Conservation (phyloP, 1,140 invertebrate species). For the Vanessa tameamea region DNA sequence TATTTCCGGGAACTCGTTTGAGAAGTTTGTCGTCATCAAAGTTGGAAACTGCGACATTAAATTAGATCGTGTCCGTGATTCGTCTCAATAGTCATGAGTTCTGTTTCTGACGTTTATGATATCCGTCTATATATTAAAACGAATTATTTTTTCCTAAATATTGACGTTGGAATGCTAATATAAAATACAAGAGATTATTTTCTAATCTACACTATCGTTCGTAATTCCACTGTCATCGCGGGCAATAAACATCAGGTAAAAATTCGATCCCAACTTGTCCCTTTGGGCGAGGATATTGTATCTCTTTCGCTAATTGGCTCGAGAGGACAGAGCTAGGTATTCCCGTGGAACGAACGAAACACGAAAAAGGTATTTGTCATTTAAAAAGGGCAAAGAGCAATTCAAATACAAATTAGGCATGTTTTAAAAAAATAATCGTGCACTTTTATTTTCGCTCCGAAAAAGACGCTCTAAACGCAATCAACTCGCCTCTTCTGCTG, state of each 20-base stretch:
- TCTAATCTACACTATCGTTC: slow-evolving; percentile 53
- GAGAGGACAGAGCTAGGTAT: slow-evolving; percentile 48
- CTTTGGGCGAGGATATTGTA: slow-evolving; percentile 55
- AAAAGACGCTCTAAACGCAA: slow-evolving; percentile 58
- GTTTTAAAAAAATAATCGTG: slow-evolving; percentile 54
- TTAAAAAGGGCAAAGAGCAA: slow-evolving; percentile 49
- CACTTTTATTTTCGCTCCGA: slow-evolving; percentile 50
- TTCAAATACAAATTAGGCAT: slow-evolving; percentile 59
- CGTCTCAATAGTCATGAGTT: slow-evolving; percentile 28
- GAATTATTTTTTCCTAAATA: background rate
- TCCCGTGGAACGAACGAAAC: slow-evolving; percentile 46
- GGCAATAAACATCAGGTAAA: slow-evolving; percentile 76
- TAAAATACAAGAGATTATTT: slow-evolving; percentile 24
- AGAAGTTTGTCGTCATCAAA: slow-evolving; percentile 68
- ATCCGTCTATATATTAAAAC: background rate
- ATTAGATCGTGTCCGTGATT: slow-evolving; percentile 47
- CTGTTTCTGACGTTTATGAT: slow-evolving; percentile 5
- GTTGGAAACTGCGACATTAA: slow-evolving; percentile 57
- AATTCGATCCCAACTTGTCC: slow-evolving; percentile 66
- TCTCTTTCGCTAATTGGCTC: slow-evolving; percentile 69
- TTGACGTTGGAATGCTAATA: background rate
- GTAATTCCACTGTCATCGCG: slow-evolving; percentile 67
- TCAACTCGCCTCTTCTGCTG: slow-evolving; percentile 52
- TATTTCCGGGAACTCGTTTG: slow-evolving; percentile 67
- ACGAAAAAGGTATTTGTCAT: slow-evolving; percentile 55